phyloP scores from a whole-genome alignment of 2,888 invertebrate species.

The Cephus sareptanus region DNA sequence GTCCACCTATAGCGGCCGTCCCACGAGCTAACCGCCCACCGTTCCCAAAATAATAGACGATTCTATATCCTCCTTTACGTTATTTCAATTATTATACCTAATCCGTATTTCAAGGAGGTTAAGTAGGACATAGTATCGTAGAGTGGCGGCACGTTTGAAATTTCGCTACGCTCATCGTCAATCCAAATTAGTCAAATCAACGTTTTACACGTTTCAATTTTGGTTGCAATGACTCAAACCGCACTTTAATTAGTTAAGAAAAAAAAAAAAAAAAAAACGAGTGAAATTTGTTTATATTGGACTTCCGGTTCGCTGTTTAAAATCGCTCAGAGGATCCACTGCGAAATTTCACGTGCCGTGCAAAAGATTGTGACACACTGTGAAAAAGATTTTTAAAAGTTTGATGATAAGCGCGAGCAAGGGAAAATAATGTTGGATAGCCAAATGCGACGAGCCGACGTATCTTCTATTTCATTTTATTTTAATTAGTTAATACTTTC shows the following conservation, averaged over 20 bases:
- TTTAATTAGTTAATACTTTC: not conserved
- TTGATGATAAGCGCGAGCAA: not conserved
- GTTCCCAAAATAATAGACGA: conserved; percentile 36
- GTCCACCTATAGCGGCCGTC: conserved; percentile 61
- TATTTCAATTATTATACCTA: conserved; percentile 20
- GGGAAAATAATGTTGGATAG: not conserved
- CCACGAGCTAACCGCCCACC: conserved; percentile 38
- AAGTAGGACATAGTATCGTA: not conserved
- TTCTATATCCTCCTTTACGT: conserved; percentile 40
- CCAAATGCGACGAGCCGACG: conserved; percentile 3
- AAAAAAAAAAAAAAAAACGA: not conserved
- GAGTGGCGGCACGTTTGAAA: not conserved
- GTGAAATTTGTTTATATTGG: not conserved
- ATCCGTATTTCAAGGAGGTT: not conserved
- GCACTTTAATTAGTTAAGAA: not conserved
- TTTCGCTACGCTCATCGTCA: not conserved
- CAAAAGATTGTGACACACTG: not conserved
- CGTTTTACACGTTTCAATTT: not conserved
- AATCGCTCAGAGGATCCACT: not conserved
- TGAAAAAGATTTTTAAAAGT: not conserved
- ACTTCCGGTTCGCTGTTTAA: not conserved
- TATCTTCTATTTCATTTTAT: not conserved
- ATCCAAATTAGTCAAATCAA: not conserved
- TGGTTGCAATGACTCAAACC: not conserved
- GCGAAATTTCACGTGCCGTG: not conserved